These are phyloP conservation scores for Andrena flavipes DNA, from an alignment of 2,888 invertebrate genomes.

Conservation along the genomic window DNA sequence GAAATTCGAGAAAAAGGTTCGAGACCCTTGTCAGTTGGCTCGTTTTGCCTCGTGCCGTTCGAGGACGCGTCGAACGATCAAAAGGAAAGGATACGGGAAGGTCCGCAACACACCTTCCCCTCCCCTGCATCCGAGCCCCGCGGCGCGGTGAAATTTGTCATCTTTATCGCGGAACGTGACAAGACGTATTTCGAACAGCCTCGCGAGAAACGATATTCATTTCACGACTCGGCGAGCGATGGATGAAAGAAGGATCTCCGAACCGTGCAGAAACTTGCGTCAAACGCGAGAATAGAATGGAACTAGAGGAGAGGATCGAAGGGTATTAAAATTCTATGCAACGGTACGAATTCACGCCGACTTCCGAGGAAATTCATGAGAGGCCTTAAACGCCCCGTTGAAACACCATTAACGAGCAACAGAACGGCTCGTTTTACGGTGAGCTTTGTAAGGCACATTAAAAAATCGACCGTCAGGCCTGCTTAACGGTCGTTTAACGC, in stretches of 20 bases:
- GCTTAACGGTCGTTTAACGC: constrained; percentile 69
- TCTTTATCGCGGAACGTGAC: constrained; percentile 20
- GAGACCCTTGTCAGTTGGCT: constrained; percentile 67
- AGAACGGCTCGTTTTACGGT: constrained; percentile 64
- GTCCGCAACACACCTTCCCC: constrained; percentile 18
- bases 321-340: constrained; percentile 24
- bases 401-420: constrained; percentile 66
- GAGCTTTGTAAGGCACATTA: constrained; percentile 63
- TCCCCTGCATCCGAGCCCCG: background rate
- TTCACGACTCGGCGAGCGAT: background rate
- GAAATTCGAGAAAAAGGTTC: constrained; percentile 77
- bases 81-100: constrained; percentile 42
- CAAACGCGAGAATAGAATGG: background rate
- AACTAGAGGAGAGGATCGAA: background rate
- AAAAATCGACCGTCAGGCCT: constrained; percentile 66
- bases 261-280: background rate
- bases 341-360: constrained; percentile 49
- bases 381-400: constrained; percentile 59
- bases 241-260: background rate
- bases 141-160: constrained; percentile 43
- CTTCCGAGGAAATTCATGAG: constrained; percentile 57
- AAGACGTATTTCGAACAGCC: constrained; percentile 1
- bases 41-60: constrained; percentile 73
- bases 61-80: constrained; percentile 41
- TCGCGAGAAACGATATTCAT: background rate